Base-by-base conservation (phyloP, 2,888 invertebrate genomes). In the Agonopterix heracliana region DNA sequence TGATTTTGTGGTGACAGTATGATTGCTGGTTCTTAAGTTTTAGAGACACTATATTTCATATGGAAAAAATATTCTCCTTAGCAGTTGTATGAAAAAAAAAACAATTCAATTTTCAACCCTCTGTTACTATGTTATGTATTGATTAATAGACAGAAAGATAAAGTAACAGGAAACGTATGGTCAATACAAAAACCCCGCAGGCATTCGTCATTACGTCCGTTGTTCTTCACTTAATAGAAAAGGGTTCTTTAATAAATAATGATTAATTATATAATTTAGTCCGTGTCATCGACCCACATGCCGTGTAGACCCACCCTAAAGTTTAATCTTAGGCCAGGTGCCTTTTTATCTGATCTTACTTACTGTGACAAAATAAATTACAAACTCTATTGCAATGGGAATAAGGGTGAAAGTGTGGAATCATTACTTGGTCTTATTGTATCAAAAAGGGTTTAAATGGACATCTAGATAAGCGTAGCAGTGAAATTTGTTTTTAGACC, bases 241-340 rank as follows among this genome's bases (percentile, higher is more conserved):
- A 75, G 75, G 78, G 76, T 75, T 76, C 63, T 59, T 70, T 71
- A 38, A 10, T 38, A 77, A 77, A 80, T 84, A 80, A 78, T 85
- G 85, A 87, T 87, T 86, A 85, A 87, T 86, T 80, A 78, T 76
- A 66, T 77, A 78, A 83, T 85, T 82, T 80, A 78, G 72, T 72
- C 71, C 78, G 67, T 81, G 84, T 86, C 86, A 86, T 84, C 82
- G 78, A 64, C 70, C 61, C 59, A 63, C 74, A 70, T 65, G 74
- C 72, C 72, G 64, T 57, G 56, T 52, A 49, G 54, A 61, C 69
- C 77, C 69, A 69, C 74, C 75, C 72, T 63, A 74, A 70, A 71
- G 74, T 78, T 78, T 77, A 78, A 80, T 78, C 48, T 75, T 64
- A 63, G 57, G 63, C 87, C 87, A 86, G 87, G 84, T 84, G 85